Evolutionary conservation across 2,797 vertebrate genomes (phyloP), one percentile per base, ranked within the genome.

Genomic region (Meda fulgida): DNA sequence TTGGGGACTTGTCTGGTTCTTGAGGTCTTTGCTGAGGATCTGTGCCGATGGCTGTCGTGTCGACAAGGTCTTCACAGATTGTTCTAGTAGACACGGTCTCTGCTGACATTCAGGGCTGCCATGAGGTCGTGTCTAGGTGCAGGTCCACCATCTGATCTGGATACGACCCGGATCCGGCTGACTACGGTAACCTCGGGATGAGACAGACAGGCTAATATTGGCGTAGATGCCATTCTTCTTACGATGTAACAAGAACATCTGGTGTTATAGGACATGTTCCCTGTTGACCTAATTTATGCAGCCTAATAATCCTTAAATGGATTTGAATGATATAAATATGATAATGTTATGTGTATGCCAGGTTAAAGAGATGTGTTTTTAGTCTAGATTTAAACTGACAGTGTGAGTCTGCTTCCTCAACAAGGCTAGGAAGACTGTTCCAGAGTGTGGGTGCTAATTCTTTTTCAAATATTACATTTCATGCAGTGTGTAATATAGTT

Each of bases 61-160:
- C 14, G 26, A 29, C 26, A 6, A 63, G 5, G 60, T 63, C 60
- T 63, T 63, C 60, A 63, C 11, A 63, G 60, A 16, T 16, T 63
- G 26, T 63, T 63, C 60, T 63, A 29, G 26, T 63, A 16, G 13
- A 29, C 60, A 29, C 23, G 2, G 26, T 63, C 60, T 63, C 60
- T 63, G 60, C 60, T 29, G 13, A 63, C 26, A 63, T 63, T 63
- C 60, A 29, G 60, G 60, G 60, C 60, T 63, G 26, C 60, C 11
- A 7, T 16, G 60, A 63, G 60, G 60, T 63, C 13, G 26, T 63
- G 60, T 63, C n/a, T 63, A 29, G 60, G 60, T 63, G 60, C 60
- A 63, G 60, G 60, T 63, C 26, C n/a, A 29, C 58, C 60, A 63
- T 29, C 60, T 63, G 60, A 63, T 63, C 60, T 63, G 60, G n/a